phyloP scores from a whole-genome alignment of 2,797 vertebrate genomes.

The Etheostoma nigrum region DNA sequence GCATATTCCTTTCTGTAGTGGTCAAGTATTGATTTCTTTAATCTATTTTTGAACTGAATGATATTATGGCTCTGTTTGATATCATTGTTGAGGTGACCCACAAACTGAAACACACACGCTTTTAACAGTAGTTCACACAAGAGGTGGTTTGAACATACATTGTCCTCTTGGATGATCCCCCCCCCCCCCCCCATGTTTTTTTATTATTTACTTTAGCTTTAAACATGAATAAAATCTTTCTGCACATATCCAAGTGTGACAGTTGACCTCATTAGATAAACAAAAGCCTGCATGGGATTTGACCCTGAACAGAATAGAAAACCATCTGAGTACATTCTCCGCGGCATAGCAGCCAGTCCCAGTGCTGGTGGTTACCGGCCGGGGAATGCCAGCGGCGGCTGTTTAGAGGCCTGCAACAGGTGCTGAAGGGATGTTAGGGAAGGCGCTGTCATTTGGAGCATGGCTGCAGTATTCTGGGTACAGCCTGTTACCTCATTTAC shows the following conservation, averaged over 20 bases:
- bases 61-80: too few species aligned
- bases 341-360: slow-evolving; percentile 45
- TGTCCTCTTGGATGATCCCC: too few species aligned
- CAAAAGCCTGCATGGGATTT: slow-evolving; percentile 35
- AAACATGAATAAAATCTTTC: neutral
- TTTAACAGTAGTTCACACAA: too few species aligned
- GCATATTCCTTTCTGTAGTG: too few species aligned
- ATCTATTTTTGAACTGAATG: too few species aligned
- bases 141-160: too few species aligned
- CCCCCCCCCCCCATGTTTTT: too few species aligned
- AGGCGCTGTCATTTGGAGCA: slow-evolving; percentile 44
- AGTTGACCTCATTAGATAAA: slow-evolving; percentile 44
- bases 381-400: slow-evolving; percentile 42
- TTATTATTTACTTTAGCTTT: too few species aligned
- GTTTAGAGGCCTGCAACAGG: slow-evolving; percentile 68
- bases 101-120: too few species aligned
- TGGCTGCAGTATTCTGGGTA: slow-evolving; percentile 47
- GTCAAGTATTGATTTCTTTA: too few species aligned
- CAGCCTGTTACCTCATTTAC: slow-evolving; percentile 16
- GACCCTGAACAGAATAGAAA: slow-evolving; percentile 59
- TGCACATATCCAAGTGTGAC: slow-evolving; percentile 20
- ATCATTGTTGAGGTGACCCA: too few species aligned
- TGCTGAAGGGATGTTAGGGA: slow-evolving; percentile 61
- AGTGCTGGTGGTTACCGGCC: slow-evolving; percentile 39
- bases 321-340: slow-evolving; percentile 52